phyloP scores from a whole-genome alignment of 1,140 invertebrate species.

The Trichonephila clavipes region DNA sequence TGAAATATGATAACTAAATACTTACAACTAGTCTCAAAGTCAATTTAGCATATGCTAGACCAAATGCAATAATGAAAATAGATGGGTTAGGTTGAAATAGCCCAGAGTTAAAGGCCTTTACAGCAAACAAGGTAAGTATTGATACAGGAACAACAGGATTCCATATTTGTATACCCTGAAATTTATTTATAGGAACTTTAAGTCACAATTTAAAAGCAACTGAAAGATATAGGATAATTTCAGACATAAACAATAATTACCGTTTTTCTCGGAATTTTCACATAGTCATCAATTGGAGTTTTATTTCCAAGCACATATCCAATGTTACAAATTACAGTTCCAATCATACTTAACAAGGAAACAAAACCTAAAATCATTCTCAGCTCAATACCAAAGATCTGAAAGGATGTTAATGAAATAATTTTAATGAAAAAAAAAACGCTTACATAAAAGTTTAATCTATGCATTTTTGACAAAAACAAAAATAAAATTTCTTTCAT shows the following conservation, averaged over 20 bases:
- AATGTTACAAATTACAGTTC: slow-evolving; percentile 49
- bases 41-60: slow-evolving; percentile 77
- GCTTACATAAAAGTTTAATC: too few relatives aligned
- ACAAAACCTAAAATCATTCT: slow-evolving; percentile 44
- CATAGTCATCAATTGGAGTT: slow-evolving; percentile 72
- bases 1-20: background rate
- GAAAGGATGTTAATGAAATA: background rate
- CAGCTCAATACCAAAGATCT: slow-evolving; percentile 60
- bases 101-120: slow-evolving; percentile 59
- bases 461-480: too few relatives aligned
- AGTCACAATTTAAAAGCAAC: background rate
- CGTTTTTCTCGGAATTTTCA: slow-evolving; percentile 69
- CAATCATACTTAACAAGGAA: slow-evolving; percentile 39
- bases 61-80: slow-evolving; percentile 76
- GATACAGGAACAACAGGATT: slow-evolving; percentile 74
- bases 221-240: background rate
- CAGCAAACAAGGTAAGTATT: slow-evolving; percentile 57
- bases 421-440: background rate
- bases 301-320: slow-evolving; percentile 71
- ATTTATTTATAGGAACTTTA: background rate
- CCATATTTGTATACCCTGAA: slow-evolving; percentile 68
- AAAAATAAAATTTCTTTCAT: too few relatives aligned
- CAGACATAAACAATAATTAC: slow-evolving; percentile 48
- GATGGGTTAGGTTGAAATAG: slow-evolving; percentile 74
- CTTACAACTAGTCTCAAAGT: slow-evolving; percentile 77